Base-by-base conservation (phyloP, 2,113 vertebrate genomes). In the Odocoileus hemionus region DNA sequence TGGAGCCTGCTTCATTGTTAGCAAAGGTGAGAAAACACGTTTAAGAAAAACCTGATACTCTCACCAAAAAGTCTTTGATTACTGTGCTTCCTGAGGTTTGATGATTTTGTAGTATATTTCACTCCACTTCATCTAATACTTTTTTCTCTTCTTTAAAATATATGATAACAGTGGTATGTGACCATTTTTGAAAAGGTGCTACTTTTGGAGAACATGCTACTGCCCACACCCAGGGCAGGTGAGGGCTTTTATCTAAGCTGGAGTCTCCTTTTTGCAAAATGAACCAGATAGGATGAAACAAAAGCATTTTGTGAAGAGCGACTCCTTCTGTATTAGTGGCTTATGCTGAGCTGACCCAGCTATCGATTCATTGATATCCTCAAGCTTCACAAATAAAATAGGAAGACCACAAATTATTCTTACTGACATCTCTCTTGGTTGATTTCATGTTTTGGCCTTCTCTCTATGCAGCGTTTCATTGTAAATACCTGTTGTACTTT, bases 401-500 rank as follows among this genome's bases (percentile, higher is more conserved):
- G 11, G 55, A 76, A 96, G 67, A 43, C 50, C 25, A 58, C 30
- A 12, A 2, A 52, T 84, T 10, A 36, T 36, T 57, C 55, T 70
- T 70, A 36, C 10, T 16, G 39, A 12, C 28, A 33, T 76, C n/a
- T 85, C 10, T 45, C 30, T 70, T 11, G 28, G 25, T 47, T 93
- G 5, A 76, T 97, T 85, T 79, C 74, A 10, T 52, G 25, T 86
- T 10, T 74, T 86, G 86, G 55, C 19, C 23, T 82, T 94, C 60
- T 85, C 55, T 84, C 67, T 52, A 21, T 60, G 57, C 39, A 39
- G 33, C 52, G 43, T 92, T 97, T 96, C 80, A 90, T 86, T 52
- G 23, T 91, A 94, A 96, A 95, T 85, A 95, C 80, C 61, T 93
- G 39, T 93, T 92, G 36, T 91, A 92, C 87, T 96, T 94, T 95